A percentile compares a stretch with the other conserved stretches of the same genome.
These are phyloP conservation scores for Sceloporus undulatus DNA, from an alignment of 2,113 vertebrate species.

Conservation along the genomic window DNA sequence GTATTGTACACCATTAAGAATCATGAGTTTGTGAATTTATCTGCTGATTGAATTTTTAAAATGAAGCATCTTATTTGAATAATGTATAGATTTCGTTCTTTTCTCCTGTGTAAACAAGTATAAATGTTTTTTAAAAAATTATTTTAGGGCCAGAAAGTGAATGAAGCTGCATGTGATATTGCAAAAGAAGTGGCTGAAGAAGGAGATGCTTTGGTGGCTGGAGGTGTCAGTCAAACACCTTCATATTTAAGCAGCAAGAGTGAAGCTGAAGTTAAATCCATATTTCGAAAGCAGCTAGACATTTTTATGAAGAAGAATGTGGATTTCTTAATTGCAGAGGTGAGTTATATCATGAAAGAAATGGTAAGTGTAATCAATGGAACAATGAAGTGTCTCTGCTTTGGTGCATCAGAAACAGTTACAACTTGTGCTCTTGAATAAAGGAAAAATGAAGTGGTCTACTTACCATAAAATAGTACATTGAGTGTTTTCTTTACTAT, in stretches of 20 bases:
- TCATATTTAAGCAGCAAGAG: constrained; percentile 95
- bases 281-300: constrained; percentile 89
- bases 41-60: background rate
- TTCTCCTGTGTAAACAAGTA: background rate
- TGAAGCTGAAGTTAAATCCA: constrained; percentile 88
- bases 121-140: background rate
- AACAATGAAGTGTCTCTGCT: background rate
- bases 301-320: constrained; percentile 92
- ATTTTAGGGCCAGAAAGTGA: constrained; percentile 87
- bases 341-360: constrained; percentile 56
- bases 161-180: constrained; percentile 97
- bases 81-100: background rate
- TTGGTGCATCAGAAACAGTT: background rate
- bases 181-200: constrained; percentile 92
- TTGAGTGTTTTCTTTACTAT: background rate
- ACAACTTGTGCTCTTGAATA: background rate
- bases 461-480: background rate
- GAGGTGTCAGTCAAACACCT: constrained; percentile 92
- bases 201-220: constrained; percentile 94
- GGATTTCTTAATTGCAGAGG: constrained; percentile 97
- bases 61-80: background rate
- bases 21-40: background rate
- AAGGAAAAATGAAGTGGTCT: background rate
- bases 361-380: accelerated
- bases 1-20: background rate